phyloP scores from a whole-genome alignment of 2,797 vertebrate genomes.

The Psittacula derbiana region DNA sequence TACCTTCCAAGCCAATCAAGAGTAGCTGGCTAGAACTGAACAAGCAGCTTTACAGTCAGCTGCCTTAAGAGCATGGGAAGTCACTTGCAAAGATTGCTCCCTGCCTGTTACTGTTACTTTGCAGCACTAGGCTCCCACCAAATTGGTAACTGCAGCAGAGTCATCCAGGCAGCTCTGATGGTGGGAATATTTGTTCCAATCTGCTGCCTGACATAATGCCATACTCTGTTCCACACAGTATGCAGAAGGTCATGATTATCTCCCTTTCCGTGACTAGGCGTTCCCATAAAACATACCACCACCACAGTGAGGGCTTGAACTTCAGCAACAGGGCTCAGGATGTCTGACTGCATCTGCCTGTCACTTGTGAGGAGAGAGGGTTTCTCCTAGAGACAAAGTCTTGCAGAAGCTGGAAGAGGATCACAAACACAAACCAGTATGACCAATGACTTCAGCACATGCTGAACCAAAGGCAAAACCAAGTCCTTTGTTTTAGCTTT shows the following conservation, averaged over 20 bases:
- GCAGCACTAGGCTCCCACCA: not conserved
- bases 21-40: not conserved
- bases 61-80: not conserved
- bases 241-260: not conserved
- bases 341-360: not conserved
- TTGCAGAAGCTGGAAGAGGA: not conserved
- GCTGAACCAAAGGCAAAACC: not conserved
- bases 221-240: fast-evolving
- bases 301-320: not conserved
- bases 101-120: not conserved
- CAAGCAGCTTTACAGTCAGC: not conserved
- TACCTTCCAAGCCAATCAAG: not conserved
- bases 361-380: not conserved
- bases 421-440: not conserved
- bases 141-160: not conserved
- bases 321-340: not conserved
- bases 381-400: not conserved
- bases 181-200: not conserved
- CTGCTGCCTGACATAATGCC: not conserved
- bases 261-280: not conserved
- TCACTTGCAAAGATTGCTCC: not conserved
- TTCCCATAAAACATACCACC: not conserved
- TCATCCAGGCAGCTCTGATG: not conserved
- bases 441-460: not conserved
- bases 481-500: not conserved